phyloP scores from a whole-genome alignment of 1,140 invertebrate species.

The Macrobrachium rosenbergii region DNA sequence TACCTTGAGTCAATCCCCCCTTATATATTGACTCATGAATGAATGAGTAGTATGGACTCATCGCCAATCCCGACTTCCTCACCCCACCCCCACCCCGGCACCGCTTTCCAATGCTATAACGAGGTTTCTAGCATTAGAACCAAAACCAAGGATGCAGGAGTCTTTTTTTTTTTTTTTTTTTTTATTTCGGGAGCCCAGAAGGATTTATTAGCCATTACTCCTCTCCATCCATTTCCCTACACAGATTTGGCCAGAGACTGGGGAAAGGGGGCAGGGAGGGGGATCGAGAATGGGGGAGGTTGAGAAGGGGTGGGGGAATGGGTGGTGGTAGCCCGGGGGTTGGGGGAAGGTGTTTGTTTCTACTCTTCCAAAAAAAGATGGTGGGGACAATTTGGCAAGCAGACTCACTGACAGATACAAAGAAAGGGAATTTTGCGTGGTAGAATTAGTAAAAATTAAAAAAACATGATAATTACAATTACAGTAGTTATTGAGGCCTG shows the following conservation, averaged over 20 bases:
- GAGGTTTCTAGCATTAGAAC: conserved; percentile 57
- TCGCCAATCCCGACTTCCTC: not conserved
- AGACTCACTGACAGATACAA: too few relatives aligned
- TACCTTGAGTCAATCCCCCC: too few relatives aligned
- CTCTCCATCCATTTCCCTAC: conserved; percentile 62
- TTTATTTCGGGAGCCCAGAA: not conserved
- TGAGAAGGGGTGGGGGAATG: not conserved
- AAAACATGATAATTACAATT: too few relatives aligned
- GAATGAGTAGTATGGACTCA: too few relatives aligned
- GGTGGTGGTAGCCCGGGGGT: not conserved
- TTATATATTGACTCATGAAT: too few relatives aligned
- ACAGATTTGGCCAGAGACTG: conserved; percentile 53
- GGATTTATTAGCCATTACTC: conserved; percentile 54
- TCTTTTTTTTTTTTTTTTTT: conserved; percentile 31
- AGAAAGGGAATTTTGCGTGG: too few relatives aligned
- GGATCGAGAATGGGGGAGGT: not conserved
- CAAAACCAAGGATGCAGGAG: conserved; percentile 48
- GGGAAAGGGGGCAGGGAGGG: not conserved
- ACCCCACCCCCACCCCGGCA: not conserved
- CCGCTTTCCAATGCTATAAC: conserved; percentile 35
- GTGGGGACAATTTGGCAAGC: too few relatives aligned
- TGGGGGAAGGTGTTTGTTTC: too few relatives aligned
- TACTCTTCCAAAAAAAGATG: too few relatives aligned
- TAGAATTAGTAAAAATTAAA: too few relatives aligned
- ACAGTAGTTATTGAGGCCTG: too few relatives aligned